A percentile compares a stretch with the other conserved stretches of the same genome.
phyloP scores from a whole-genome alignment of 2,113 vertebrate genomes.

The Cacatua alba region DNA sequence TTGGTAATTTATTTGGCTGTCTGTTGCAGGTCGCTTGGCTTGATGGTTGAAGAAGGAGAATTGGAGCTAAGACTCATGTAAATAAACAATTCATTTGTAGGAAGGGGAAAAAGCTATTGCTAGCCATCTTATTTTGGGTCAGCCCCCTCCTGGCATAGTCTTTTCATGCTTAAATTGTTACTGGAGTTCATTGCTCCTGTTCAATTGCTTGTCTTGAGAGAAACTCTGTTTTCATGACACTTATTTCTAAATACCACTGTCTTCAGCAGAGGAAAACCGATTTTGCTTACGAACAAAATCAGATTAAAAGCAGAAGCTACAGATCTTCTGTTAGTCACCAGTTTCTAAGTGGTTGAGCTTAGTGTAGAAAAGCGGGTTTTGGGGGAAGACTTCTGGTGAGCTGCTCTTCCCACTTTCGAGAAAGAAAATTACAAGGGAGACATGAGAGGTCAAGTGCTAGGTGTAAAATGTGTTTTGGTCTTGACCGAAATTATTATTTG shows the following conservation, averaged over 20 bases:
- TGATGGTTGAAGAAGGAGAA: constrained; percentile 7
- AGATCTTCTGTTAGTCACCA: neutral
- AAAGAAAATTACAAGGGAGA: neutral
- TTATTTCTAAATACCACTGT: constrained; percentile 1
- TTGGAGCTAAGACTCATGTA: neutral
- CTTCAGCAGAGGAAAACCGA: neutral
- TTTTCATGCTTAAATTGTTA: constrained; percentile 10
- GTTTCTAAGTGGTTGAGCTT: neutral
- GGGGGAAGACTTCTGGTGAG: neutral
- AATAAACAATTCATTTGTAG: constrained; percentile 2
- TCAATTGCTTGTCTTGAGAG: constrained; percentile 29
- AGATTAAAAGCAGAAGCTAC: neutral
- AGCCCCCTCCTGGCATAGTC: neutral
- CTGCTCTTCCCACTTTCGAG: neutral
- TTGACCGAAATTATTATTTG: neutral
- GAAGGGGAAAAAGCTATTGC: neutral
- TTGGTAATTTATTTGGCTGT: constrained; percentile 31
- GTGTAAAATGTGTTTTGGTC: neutral
- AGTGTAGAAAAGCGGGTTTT: neutral
- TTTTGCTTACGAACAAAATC: neutral
- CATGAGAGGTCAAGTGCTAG: fast-evolving
- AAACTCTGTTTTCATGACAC: neutral
- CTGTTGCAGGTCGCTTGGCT: constrained; percentile 43
- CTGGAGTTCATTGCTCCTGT: constrained; percentile 23
- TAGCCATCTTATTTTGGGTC: neutral